Conservation (phyloP, 2,113 vertebrate species). For the Sciurus niger region DNA sequence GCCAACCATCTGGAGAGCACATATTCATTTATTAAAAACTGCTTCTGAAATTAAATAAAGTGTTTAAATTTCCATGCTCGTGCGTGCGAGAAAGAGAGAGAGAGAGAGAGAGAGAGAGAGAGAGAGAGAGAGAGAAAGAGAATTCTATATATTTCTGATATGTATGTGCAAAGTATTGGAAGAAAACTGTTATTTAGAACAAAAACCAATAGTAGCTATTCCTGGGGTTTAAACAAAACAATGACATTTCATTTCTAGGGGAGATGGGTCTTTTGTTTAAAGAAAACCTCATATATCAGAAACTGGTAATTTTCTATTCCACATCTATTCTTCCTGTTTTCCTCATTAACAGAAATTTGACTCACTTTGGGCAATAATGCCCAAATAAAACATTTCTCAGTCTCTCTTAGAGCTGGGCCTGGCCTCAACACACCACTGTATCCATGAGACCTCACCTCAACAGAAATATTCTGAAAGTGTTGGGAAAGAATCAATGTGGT, state of each 20-base stretch:
- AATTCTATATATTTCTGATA: neutral
- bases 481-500: neutral
- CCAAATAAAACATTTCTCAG: neutral
- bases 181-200: slow-evolving; percentile 14
- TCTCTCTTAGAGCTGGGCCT: neutral
- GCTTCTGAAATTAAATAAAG: slow-evolving; percentile 46
- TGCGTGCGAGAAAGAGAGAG: neutral
- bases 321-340: neutral
- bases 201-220: slow-evolving; percentile 18
- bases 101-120: neutral
- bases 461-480: neutral
- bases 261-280: slow-evolving; percentile 5
- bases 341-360: neutral
- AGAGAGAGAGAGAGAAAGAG: neutral
- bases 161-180: neutral
- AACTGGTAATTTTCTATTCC: neutral
- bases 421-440: neutral
- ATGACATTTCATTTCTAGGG: slow-evolving; percentile 5
- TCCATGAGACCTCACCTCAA: neutral
- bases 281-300: slow-evolving; percentile 13
- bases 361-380: neutral
- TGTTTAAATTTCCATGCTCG: slow-evolving; percentile 7
- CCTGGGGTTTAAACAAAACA: neutral
- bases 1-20: slow-evolving; percentile 35
- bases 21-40: slow-evolving; percentile 62